phyloP scores from a whole-genome alignment of 2,888 invertebrate genomes.

The Lumbricus terrestris region DNA sequence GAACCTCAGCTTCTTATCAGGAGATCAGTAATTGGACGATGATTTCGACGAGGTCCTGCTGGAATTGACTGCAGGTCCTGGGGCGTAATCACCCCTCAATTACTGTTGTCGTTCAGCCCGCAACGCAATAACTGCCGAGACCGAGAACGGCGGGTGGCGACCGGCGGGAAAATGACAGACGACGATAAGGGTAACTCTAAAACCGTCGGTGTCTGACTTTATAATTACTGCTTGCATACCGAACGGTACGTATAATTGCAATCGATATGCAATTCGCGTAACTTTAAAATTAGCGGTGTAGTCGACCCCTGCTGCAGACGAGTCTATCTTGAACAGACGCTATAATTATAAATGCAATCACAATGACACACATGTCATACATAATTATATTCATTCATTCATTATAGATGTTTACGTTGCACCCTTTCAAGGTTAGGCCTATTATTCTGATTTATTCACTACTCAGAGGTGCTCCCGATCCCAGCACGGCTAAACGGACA shows the following conservation, averaged over 20 bases:
- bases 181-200: too few species aligned
- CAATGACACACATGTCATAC: too few species aligned
- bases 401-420: too few species aligned
- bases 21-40: neutral
- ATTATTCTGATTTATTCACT: too few species aligned
- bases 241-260: neutral
- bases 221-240: neutral
- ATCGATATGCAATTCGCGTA: neutral
- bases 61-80: neutral
- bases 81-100: neutral
- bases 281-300: neutral
- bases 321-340: too few species aligned
- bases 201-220: neutral
- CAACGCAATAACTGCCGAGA: neutral
- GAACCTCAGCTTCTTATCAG: neutral
- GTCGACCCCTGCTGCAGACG: neutral
- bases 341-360: too few species aligned
- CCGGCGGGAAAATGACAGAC: neutral
- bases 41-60: neutral
- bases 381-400: too few species aligned
- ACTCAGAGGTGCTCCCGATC: too few species aligned
- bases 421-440: too few species aligned
- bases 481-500: too few species aligned
- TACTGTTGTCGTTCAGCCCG: neutral
- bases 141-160: neutral